phyloP scores from a whole-genome alignment of 2,113 vertebrate species.

The Taxidea taxus region DNA sequence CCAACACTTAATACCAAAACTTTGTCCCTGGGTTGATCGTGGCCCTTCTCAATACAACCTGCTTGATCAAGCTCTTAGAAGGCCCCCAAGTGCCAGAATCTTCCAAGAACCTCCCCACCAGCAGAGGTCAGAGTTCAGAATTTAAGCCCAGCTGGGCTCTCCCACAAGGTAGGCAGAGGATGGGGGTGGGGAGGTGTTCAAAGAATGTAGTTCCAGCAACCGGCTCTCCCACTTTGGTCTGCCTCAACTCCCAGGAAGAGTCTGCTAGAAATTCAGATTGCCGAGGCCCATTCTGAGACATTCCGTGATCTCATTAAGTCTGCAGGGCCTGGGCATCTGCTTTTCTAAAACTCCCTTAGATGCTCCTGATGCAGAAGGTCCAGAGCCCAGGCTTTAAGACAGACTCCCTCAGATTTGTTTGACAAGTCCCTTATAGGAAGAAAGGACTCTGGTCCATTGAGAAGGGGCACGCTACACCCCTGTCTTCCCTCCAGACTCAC shows the following conservation, averaged over 20 bases:
- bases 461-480: background rate
- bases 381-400: background rate
- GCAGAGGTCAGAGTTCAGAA: background rate
- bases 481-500: background rate
- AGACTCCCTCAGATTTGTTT: background rate
- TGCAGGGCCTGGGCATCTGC: background rate
- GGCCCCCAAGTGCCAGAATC: background rate
- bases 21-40: fast-evolving
- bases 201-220: background rate
- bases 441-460: background rate
- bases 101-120: too few species aligned
- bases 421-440: background rate
- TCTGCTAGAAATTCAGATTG: background rate
- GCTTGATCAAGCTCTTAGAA: background rate
- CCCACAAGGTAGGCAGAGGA: fast-evolving
- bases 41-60: background rate
- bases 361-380: background rate
- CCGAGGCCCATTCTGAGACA: background rate
- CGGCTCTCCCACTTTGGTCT: background rate
- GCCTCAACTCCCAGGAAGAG: background rate
- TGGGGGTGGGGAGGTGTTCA: fast-evolving
- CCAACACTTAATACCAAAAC: fast-evolving
- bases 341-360: background rate
- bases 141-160: fast-evolving
- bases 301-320: fast-evolving